Base-by-base conservation (phyloP, 2,113 vertebrate genomes). In the Xenus cinereus region DNA sequence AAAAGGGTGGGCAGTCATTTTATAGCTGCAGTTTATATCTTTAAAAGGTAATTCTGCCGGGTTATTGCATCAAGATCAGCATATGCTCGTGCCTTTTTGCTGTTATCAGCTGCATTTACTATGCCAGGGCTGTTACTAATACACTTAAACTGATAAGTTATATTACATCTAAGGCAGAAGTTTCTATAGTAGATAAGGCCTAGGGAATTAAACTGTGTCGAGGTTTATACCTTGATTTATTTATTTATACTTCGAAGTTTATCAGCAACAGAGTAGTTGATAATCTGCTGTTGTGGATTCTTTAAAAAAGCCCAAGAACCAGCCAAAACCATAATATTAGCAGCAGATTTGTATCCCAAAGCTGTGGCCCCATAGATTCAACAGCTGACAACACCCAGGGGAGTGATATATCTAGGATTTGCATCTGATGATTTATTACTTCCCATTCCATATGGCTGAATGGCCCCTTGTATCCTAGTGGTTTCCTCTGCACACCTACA, bases 101-200 rank as follows among this genome's bases (percentile, higher is more conserved):
- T 67, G 68, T 91, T 89, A 88, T 88, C 89, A 88, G 76, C 64
- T 81, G 59, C 28, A 23, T 57, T 93, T 84, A 93, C 27, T 76
- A 6, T 14, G 17, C 57, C 20, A 50, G 73, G 39, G n/a, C 57
- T 87, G 57, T 87, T 96, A 51, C 73, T 84, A 76, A 76, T 68
- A 75, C 35, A 32, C 32, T 83, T 53, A 77, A 21, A 90, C 62
- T 82, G 93, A 73, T 95, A 95, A 96, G 71, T 39, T 93, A 54
- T 84, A 89, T 84, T 84, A 60, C 35, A 82, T 26, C 27, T 46
- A 33, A 59, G 39, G 13, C 60, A 93, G 62, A 67, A 89, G 69
- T 64, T 90, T 89, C 81, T 89, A 22, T 10, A n/a, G 53, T 26
- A 95, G 88, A 92, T 95, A 92, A 95, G 53, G 57, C 43, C 35